Evolutionary conservation across 2,888 invertebrate genomes (phyloP).

Genomic region (Nephrocerus scutellatus): DNA sequence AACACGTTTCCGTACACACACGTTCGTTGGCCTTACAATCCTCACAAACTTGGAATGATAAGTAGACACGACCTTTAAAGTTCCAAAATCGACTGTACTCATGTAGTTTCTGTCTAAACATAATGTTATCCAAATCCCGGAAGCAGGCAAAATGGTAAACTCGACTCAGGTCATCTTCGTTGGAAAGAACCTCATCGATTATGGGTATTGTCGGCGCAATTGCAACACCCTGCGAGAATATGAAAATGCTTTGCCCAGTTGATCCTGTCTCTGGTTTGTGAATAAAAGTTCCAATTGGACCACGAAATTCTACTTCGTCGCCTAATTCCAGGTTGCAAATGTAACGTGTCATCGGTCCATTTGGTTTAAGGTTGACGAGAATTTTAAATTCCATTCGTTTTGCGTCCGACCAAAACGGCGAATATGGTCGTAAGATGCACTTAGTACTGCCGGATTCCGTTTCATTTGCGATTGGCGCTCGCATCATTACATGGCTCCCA

Average conservation of each 20-base stretch:
- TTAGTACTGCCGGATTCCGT: neutral
- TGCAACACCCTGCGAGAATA: slow-evolving; percentile 68
- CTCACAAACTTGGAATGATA: slow-evolving; percentile 46
- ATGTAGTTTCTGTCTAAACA: slow-evolving; percentile 57
- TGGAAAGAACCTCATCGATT: slow-evolving; percentile 54
- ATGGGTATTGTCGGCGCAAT: slow-evolving; percentile 64
- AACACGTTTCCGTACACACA: slow-evolving; percentile 23
- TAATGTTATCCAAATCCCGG: slow-evolving; percentile 51
- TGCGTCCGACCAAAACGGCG: slow-evolving; percentile 39
- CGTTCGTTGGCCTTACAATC: neutral
- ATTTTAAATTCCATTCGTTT: slow-evolving; percentile 51
- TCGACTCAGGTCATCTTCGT: slow-evolving; percentile 62
- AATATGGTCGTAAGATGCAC: slow-evolving; percentile 38
- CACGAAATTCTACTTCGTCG: slow-evolving; percentile 59
- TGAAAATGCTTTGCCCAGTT: slow-evolving; percentile 34
- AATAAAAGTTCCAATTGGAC: slow-evolving; percentile 56
- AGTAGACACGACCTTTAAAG: slow-evolving; percentile 59
- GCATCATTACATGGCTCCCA: slow-evolving; percentile 28
- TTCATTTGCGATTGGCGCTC: slow-evolving; percentile 11
- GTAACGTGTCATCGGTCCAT: slow-evolving; percentile 55
- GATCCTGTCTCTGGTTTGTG: slow-evolving; percentile 43
- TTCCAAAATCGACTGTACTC: slow-evolving; percentile 63
- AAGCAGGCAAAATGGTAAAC: slow-evolving; percentile 60
- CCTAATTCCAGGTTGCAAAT: slow-evolving; percentile 49
- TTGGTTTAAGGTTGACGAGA: slow-evolving; percentile 55